Conservation (phyloP, 2,888 invertebrate species). For the Pteria penguin region DNA sequence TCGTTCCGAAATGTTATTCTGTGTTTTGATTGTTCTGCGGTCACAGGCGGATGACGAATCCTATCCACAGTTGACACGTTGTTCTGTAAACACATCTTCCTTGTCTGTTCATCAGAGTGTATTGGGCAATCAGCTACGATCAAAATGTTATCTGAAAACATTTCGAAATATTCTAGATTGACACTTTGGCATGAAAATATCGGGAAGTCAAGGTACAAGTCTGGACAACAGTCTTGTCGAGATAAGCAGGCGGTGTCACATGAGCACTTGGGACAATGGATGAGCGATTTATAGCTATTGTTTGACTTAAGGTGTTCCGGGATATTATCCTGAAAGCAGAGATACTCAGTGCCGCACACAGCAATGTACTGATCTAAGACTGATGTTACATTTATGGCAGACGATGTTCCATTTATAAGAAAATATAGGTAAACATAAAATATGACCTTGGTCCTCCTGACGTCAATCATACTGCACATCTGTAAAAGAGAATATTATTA, state of each 20-base stretch:
- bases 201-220: neutral
- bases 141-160: neutral
- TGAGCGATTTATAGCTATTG: neutral
- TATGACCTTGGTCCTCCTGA: too few relatives aligned
- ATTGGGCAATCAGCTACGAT: neutral
- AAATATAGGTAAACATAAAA: too few relatives aligned
- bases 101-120: neutral
- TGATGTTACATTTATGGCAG: too few relatives aligned
- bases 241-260: neutral
- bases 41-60: neutral
- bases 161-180: neutral
- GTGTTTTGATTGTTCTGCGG: neutral
- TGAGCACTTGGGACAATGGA: neutral
- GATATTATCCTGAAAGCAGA: neutral
- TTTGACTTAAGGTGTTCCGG: too few relatives aligned
- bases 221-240: slow-evolving; percentile 1
- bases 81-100: neutral
- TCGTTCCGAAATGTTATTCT: neutral
- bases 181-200: neutral
- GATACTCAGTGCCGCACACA: neutral
- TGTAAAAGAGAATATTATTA: too few relatives aligned
- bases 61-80: neutral
- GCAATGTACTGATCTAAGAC: neutral
- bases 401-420: too few relatives aligned
- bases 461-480: too few relatives aligned